phyloP scores from a whole-genome alignment of 2,797 vertebrate species.

The Hozukius guyotensis region DNA sequence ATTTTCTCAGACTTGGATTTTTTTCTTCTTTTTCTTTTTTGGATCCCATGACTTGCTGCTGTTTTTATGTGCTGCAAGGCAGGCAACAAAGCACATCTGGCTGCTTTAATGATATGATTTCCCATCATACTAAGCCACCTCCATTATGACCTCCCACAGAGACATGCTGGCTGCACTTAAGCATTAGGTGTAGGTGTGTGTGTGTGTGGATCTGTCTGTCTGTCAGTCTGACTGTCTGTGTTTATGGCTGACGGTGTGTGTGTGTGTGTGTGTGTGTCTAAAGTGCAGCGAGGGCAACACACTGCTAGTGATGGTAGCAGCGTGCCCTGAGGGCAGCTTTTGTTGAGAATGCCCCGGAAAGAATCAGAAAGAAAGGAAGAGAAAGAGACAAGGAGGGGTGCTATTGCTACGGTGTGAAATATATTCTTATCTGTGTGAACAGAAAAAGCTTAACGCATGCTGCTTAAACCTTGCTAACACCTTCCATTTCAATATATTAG shows the following conservation, averaged over 20 bases:
- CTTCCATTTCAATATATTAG: slow-evolving; percentile 26
- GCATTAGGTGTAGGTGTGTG: slow-evolving; percentile 76
- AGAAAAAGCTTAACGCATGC: slow-evolving; percentile 38
- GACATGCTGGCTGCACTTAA: slow-evolving; percentile 79
- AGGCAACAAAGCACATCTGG: slow-evolving; percentile 82
- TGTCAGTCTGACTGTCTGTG: slow-evolving; percentile 64
- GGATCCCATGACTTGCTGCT: slow-evolving; percentile 79
- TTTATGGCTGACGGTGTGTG: slow-evolving; percentile 60
- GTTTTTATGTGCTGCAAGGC: slow-evolving; percentile 78
- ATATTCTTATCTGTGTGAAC: slow-evolving; percentile 43
- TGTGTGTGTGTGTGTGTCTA: slow-evolving; percentile 58
- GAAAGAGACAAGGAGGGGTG: slow-evolving; percentile 42
- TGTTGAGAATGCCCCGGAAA: slow-evolving; percentile 65
- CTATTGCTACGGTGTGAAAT: slow-evolving; percentile 46
- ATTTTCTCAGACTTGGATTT: slow-evolving; percentile 72
- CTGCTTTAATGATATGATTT: slow-evolving; percentile 83
- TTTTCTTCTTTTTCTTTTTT: slow-evolving; percentile 49
- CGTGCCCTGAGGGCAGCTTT: slow-evolving; percentile 72
- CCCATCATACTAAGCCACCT: slow-evolving; percentile 82
- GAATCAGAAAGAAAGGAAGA: slow-evolving; percentile 50
- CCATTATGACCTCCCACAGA: slow-evolving; percentile 81
- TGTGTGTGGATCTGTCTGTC: background rate
- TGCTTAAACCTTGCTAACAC: slow-evolving; percentile 29
- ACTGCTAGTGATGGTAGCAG: slow-evolving; percentile 61
- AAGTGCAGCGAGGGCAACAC: slow-evolving; percentile 64